phyloP scores from a whole-genome alignment of 2,113 vertebrate species.

The Lampris incognitus region DNA sequence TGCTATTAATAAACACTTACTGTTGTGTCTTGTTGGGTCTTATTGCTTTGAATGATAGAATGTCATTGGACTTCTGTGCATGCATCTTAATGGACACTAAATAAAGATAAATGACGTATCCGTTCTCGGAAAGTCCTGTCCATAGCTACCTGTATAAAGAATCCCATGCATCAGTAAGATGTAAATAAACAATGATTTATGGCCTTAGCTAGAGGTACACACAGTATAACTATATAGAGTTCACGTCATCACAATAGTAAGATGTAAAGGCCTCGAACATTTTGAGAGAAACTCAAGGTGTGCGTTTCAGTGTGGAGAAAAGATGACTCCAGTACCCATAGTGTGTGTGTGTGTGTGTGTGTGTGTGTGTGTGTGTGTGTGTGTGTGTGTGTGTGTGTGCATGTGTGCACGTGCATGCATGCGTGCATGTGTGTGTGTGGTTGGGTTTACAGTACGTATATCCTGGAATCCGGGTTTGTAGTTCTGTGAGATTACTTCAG shows the following conservation, averaged over 20 bases:
- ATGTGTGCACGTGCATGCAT: neutral
- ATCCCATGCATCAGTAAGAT: neutral
- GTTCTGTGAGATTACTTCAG: neutral
- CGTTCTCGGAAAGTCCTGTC: constrained; percentile 43
- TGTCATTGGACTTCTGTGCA: constrained; percentile 34
- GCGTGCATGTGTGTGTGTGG: neutral
- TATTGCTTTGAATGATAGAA: constrained; percentile 55
- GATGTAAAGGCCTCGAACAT: no score
- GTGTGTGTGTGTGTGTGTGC: neutral
- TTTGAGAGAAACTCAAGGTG: no score
- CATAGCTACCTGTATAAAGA: constrained; percentile 40
- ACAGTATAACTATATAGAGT: no score
- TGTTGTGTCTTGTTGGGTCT: constrained; percentile 48
- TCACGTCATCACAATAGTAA: no score
- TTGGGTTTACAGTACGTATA: neutral
- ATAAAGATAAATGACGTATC: constrained; percentile 43
- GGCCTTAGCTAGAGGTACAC: no score
- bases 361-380: neutral
- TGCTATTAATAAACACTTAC: constrained; percentile 66
- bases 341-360: no score
- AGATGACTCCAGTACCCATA: no score
- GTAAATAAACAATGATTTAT: no score
- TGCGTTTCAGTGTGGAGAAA: no score
- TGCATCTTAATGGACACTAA: constrained; percentile 50
- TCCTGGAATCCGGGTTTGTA: neutral